A percentile compares a stretch with the other conserved stretches of the same genome.
Conservation (phyloP, 2,797 vertebrate genomes). For the Danio kyathit region DNA sequence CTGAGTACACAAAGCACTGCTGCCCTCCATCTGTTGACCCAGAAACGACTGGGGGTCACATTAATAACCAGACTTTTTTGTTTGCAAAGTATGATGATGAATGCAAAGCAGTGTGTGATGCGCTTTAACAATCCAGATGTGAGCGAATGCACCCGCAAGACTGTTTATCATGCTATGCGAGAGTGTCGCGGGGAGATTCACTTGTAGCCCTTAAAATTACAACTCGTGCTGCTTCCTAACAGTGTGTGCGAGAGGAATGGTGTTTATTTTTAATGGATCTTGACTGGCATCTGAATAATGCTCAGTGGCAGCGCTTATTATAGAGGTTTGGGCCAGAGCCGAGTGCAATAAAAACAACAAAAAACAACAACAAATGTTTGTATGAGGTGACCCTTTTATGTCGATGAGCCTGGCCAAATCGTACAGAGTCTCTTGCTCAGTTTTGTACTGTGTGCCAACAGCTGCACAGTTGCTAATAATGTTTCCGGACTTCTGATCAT, state of each 20-base stretch:
- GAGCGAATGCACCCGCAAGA: neutral
- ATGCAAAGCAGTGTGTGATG: conserved; percentile 23
- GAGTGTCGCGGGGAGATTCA: neutral
- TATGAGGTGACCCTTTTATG: conserved; percentile 26
- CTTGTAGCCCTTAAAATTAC: neutral
- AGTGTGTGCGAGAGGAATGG: neutral
- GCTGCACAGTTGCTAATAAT: neutral
- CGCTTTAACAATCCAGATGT: conserved; percentile 44
- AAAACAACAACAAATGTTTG: neutral
- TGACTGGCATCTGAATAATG: conserved; percentile 18
- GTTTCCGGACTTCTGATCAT: neutral
- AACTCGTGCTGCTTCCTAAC: neutral
- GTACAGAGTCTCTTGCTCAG: no score
- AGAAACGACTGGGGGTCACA: conserved; percentile 40
- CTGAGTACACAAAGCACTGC: conserved; percentile 23
- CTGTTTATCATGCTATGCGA: conserved; percentile 11
- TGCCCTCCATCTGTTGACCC: conserved; percentile 44
- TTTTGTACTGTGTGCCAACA: neutral
- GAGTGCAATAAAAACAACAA: neutral
- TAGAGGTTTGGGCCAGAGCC: neutral
- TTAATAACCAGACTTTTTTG: conserved; percentile 25
- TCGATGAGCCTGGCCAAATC: neutral
- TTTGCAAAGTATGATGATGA: conserved; percentile 39
- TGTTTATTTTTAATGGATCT: conserved; percentile 3
- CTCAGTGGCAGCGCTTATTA: conserved; percentile 23